phyloP scores from a whole-genome alignment of 2,797 vertebrate genomes.

The Phoebastria nigripes region DNA sequence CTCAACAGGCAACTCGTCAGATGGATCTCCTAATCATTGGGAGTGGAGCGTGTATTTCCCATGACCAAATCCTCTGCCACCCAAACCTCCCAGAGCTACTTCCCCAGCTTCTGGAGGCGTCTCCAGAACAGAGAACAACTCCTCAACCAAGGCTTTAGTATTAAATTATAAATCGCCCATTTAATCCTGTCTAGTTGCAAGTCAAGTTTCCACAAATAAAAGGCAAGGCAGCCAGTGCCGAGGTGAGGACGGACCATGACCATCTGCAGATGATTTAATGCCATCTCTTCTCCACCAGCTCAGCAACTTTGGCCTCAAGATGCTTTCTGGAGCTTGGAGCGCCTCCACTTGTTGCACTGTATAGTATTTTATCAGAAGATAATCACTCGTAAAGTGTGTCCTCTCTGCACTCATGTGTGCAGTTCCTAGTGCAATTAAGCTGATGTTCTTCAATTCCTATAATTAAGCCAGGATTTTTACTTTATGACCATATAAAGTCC shows the following conservation, averaged over 20 bases:
- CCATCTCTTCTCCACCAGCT: neutral
- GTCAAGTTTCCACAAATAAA: neutral
- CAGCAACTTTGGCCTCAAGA: neutral
- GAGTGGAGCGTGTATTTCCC: neutral
- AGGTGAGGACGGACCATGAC: neutral
- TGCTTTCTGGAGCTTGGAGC: neutral
- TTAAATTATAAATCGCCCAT: neutral
- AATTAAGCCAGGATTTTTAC: constrained; percentile 21
- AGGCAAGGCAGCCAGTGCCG: neutral
- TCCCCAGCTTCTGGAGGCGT: neutral
- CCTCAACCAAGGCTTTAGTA: neutral
- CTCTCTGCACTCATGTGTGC: neutral
- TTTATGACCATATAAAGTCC: constrained; percentile 25
- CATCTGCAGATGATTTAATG: neutral
- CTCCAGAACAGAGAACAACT: neutral
- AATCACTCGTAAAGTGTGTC: neutral
- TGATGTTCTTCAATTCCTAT: neutral
- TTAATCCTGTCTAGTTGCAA: neutral
- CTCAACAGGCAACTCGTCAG: neutral
- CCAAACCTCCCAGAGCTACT: neutral
- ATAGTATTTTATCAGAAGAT: neutral
- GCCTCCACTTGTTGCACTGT: neutral
- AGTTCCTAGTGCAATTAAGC: neutral
- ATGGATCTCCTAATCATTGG: too few relatives aligned
- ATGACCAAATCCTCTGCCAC: neutral